Conservation (phyloP, 2,888 invertebrate species). For the Lordiphosa andalusiaca region DNA sequence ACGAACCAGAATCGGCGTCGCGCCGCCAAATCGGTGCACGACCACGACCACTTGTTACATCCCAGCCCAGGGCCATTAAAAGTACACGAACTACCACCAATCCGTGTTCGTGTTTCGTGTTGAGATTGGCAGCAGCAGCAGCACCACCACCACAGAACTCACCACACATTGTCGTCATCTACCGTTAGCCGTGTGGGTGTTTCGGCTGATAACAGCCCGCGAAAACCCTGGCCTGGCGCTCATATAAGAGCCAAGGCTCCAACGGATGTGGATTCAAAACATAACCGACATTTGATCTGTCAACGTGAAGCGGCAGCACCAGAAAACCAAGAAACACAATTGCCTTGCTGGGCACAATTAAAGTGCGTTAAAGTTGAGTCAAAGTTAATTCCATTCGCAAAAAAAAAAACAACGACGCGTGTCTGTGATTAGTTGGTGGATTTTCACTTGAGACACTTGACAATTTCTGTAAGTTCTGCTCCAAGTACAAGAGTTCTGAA, state of each 20-base stretch:
- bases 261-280: slow-evolving; percentile 75
- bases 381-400: background rate
- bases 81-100: slow-evolving; percentile 13
- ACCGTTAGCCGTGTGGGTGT: slow-evolving; percentile 51
- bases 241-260: slow-evolving; percentile 74
- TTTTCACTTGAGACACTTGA: slow-evolving; percentile 4
- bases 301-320: slow-evolving; percentile 58
- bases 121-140: slow-evolving; percentile 18
- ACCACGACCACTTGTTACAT: slow-evolving; percentile 65
- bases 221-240: slow-evolving; percentile 41
- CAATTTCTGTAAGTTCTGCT: slow-evolving; percentile 17
- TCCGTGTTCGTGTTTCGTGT: slow-evolving; percentile 20
- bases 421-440: slow-evolving; percentile 10
- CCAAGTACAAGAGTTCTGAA: background rate
- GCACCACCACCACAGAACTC: slow-evolving; percentile 20
- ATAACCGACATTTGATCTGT: slow-evolving; percentile 78
- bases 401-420: slow-evolving; percentile 3
- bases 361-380: slow-evolving; percentile 8
- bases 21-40: slow-evolving; percentile 28
- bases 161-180: slow-evolving; percentile 58
- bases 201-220: slow-evolving; percentile 48
- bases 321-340: slow-evolving; percentile 5
- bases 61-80: slow-evolving; percentile 14
- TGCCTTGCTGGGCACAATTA: background rate
- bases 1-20: slow-evolving; percentile 1